phyloP scores from a whole-genome alignment of 2,113 vertebrate species.

The Vanacampus margaritifer region DNA sequence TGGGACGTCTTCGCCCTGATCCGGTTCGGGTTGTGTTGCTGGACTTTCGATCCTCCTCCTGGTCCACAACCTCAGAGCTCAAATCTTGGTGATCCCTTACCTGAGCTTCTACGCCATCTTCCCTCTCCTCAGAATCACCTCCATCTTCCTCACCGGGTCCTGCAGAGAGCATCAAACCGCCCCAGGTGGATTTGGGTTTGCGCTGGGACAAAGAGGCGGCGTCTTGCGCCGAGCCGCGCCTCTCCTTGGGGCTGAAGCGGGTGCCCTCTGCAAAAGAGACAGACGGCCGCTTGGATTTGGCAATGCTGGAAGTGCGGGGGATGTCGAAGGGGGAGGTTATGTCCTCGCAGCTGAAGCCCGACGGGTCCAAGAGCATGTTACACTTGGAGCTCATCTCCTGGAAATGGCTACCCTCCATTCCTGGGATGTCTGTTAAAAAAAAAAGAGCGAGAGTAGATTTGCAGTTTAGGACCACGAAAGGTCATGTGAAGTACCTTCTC shows the following conservation, averaged over 20 bases:
- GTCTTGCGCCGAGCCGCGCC: constrained; percentile 71
- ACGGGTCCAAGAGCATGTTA: constrained; percentile 74
- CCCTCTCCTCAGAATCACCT: constrained; percentile 46
- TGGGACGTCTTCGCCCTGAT: constrained; percentile 54
- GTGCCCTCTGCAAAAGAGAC: constrained; percentile 96
- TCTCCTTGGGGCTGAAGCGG: constrained; percentile 79
- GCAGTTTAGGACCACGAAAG: not conserved
- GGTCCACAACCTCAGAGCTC: constrained; percentile 27
- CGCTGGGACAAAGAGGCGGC: constrained; percentile 46
- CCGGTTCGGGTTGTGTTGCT: constrained; percentile 27
- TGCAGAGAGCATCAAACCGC: constrained; percentile 68
- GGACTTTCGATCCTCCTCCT: constrained; percentile 51
- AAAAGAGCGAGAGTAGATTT: constrained; percentile 25
- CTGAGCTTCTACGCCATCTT: constrained; percentile 25
- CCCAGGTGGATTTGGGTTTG: constrained; percentile 78
- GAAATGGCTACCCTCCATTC: constrained; percentile 70
- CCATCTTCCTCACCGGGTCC: constrained; percentile 51
- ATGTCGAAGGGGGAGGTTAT: constrained; percentile 81
- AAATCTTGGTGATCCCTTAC: constrained; percentile 19
- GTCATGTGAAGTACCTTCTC: constrained; percentile 76
- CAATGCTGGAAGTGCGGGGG: constrained; percentile 93
- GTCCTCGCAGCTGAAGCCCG: constrained; percentile 78
- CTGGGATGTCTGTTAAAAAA: constrained; percentile 56
- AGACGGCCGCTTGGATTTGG: constrained; percentile 88
- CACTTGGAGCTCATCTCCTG: constrained; percentile 74